Base-by-base conservation (phyloP, 2,888 invertebrate genomes). In the Patella ulyssiponensis region DNA sequence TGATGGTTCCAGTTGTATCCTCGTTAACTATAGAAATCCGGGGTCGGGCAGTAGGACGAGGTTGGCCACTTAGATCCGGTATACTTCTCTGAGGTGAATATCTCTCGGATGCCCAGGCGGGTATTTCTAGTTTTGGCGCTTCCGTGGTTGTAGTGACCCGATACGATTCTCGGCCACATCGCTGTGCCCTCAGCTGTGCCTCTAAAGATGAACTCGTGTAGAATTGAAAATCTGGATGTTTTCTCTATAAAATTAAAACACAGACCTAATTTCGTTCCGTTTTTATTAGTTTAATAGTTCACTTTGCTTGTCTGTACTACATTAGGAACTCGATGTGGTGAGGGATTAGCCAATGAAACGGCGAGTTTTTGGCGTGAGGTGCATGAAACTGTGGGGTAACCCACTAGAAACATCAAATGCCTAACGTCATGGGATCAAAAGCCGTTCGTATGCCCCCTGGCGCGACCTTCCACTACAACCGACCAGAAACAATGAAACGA, bases 111-210 rank as follows among this genome's bases (percentile, higher is more conserved):
- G 58, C 77, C 83, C 71, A 76, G 64, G 20, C 80, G 73, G 76
- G 74, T 71, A 79, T 75, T 69, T 80, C 75, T 33, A 83, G 77
- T 54, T 80, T 79, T 4, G 81, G 83, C 14, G 78, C 58, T 53
- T 69, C 69, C 1, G 79, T 76, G 20, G 80, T 79, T 7, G 76
- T 71, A 9, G 75, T 78, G 2, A 52, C 20, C 33, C 69, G 53
- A 56, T 69, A 77, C 0, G 69, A 71, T 17, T 76, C 78, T 11
- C 82, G 77, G n/a, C 82, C 82, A 76, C 87, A 87, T 69, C 85
- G 85, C 74, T 85, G 84, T 27, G 79, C 77, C n/a, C 72, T 75
- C n/a, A 88, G 73, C 84, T 87, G 83, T 2, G 75, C 77, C 44
- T 77, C 54, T 9, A 84, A 58, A 1, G 80, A 76, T 52, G 78